Evolutionary conservation across 2,888 invertebrate genomes (phyloP).

Genomic region (Catocala sponsa): DNA sequence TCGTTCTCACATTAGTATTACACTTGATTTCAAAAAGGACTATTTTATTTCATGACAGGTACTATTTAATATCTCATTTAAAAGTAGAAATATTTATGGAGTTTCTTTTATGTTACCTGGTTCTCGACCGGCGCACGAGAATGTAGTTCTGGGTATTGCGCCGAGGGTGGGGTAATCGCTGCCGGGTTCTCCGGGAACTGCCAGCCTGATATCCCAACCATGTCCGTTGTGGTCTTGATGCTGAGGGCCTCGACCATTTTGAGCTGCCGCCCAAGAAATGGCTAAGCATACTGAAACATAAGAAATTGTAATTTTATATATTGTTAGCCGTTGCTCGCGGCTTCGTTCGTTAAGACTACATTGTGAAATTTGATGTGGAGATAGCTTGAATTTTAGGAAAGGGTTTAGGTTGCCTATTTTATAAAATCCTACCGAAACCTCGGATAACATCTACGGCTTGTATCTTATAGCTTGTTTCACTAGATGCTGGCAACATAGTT

Average conservation of each 20-base stretch:
- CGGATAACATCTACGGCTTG: too few species aligned
- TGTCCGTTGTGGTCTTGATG: conserved; percentile 72
- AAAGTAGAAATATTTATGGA: too few species aligned
- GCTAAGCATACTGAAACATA: conserved; percentile 58
- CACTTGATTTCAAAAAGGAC: too few species aligned
- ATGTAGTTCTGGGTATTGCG: conserved; percentile 88
- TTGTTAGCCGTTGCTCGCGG: not conserved
- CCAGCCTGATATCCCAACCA: conserved; percentile 88
- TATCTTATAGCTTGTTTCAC: too few species aligned
- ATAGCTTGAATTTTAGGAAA: not conserved
- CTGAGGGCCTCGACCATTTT: conserved; percentile 66
- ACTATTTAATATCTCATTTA: too few species aligned
- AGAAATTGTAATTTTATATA: not conserved
- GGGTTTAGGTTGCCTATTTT: too few species aligned
- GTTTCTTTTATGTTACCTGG: conserved; percentile 76
- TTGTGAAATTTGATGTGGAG: too few species aligned
- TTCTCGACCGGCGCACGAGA: conserved; percentile 88
- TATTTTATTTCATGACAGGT: too few species aligned
- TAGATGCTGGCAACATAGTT: too few species aligned
- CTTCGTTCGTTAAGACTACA: not conserved
- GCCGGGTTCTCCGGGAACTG: conserved; percentile 91
- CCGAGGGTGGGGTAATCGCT: conserved; percentile 89
- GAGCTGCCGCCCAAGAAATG: conserved; percentile 59
- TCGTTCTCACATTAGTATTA: too few species aligned
- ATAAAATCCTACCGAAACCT: too few species aligned